Evolutionary conservation across 2,797 vertebrate species (phyloP).

Genomic region (Pogoniulus pusillus): DNA sequence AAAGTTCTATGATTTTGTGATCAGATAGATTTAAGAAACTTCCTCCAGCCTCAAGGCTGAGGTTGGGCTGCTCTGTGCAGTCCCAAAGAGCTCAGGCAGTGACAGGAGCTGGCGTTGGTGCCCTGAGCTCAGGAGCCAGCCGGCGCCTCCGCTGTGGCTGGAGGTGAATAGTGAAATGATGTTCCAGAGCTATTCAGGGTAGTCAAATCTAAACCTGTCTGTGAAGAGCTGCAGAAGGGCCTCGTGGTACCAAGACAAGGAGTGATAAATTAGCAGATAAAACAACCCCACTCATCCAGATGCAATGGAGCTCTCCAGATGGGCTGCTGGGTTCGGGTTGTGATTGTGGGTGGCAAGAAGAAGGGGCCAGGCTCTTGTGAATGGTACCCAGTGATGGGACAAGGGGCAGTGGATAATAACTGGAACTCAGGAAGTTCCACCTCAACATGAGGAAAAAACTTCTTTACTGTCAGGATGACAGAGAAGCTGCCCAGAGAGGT

Average conservation of each 20-base stretch:
- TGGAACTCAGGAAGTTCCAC: too few relatives aligned
- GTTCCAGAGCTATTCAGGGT: neutral
- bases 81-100: neutral
- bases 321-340: neutral
- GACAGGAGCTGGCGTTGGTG: neutral
- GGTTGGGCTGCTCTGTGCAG: neutral
- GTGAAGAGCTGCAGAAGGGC: conserved; percentile 23
- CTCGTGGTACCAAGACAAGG: neutral
- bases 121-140: neutral
- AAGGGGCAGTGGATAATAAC: too few relatives aligned
- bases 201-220: conserved; percentile 26
- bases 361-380: too few relatives aligned
- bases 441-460: too few relatives aligned
- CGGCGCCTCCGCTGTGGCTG: neutral
- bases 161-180: neutral
- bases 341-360: too few relatives aligned
- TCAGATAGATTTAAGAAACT: neutral
- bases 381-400: too few relatives aligned
- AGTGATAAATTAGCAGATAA: conserved; percentile 10
- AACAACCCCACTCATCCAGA: neutral
- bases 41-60: neutral
- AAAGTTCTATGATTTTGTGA: too few relatives aligned
- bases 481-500: too few relatives aligned
- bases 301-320: neutral
- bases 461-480: too few relatives aligned